Evolutionary conservation across 1,140 invertebrate species (phyloP), one percentile per base, ranked within the genome.

Genomic region (Heliconius congener): DNA sequence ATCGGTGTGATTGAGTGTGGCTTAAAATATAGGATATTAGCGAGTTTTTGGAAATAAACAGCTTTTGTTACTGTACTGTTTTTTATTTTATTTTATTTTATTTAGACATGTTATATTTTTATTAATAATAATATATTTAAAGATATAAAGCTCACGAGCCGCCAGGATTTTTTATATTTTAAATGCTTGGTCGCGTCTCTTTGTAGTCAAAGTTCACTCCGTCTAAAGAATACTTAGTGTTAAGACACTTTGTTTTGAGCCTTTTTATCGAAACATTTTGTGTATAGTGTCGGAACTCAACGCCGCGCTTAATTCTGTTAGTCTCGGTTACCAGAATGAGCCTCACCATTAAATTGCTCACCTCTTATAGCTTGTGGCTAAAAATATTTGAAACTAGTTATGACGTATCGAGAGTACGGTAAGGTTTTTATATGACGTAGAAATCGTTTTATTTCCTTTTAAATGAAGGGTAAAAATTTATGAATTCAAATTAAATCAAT

Each of bases 371-470:
- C 52, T 78, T 73, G 23, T 55, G 39, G 8, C 9, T 23, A 37
- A 19, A 77, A 73, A 73, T 77, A 60, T 77, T 37, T 77, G 23
- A 66, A 39, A 72, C 30, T n/a, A 73, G n/a, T 34, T 18, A 52
- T 55, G 76, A 78, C 71, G 71, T 57, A 46, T 19, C 34, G 19
- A 78, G 46, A 39, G 52, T 74, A 30, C 27, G 27, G n/a, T 74
- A 50, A 18, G 55, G 50, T 74, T 66, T 30, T 72, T 72, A 60
- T 73, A 57, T 78, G 71, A 73, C 76, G 76, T 73, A 73, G 76
- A 73, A 73, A 73, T 55, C 23, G 60, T 66, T 66, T 66, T 66
- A 66, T 66, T 66, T 66, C 60, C 60, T 66, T 66, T 66, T 66
- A 16, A 30, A 30, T 66, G 0, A 66, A 66, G 23, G 8, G 9